A percentile compares a stretch with the other conserved stretches of the same genome.
These are phyloP conservation scores for Lochmaea capreae DNA, from an alignment of 2,888 invertebrate species.

Conservation along the genomic window DNA sequence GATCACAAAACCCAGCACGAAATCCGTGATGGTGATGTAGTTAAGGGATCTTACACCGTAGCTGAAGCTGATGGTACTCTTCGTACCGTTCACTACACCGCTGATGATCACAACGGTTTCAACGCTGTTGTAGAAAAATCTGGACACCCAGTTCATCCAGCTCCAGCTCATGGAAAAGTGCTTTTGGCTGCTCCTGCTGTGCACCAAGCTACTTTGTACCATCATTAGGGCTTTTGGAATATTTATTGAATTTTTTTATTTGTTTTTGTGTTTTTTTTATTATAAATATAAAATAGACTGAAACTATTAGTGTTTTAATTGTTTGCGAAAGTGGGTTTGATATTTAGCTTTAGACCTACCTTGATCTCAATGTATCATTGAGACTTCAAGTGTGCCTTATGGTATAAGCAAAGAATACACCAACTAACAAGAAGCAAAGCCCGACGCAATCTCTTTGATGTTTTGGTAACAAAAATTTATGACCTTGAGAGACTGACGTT, in stretches of 20 bases:
- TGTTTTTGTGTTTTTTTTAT: constrained; percentile 7
- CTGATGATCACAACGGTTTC: constrained; percentile 71
- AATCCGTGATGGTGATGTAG: constrained; percentile 69
- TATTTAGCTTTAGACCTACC: no score
- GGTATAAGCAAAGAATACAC: no score
- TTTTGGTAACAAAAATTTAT: no score
- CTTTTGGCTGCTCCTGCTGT: constrained; percentile 33
- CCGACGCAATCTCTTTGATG: no score
- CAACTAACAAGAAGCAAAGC: no score
- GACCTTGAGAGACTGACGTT: no score
- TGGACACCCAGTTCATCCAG: constrained; percentile 49
- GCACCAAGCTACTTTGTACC: constrained; percentile 37
- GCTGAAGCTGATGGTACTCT: constrained; percentile 72
- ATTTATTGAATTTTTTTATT: constrained; percentile 7
- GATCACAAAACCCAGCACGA: constrained; percentile 69
- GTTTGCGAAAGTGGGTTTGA: not conserved
- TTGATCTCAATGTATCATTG: no score
- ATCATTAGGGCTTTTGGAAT: constrained; percentile 32
- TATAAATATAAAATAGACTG: constrained; percentile 5
- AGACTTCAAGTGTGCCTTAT: no score
- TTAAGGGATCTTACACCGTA: constrained; percentile 72
- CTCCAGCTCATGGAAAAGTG: constrained; percentile 35
- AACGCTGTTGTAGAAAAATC: constrained; percentile 64
- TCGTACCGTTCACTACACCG: constrained; percentile 74
- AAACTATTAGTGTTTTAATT: not conserved